phyloP scores from a whole-genome alignment of 2,797 vertebrate genomes.

The Catostomus latipinnis region DNA sequence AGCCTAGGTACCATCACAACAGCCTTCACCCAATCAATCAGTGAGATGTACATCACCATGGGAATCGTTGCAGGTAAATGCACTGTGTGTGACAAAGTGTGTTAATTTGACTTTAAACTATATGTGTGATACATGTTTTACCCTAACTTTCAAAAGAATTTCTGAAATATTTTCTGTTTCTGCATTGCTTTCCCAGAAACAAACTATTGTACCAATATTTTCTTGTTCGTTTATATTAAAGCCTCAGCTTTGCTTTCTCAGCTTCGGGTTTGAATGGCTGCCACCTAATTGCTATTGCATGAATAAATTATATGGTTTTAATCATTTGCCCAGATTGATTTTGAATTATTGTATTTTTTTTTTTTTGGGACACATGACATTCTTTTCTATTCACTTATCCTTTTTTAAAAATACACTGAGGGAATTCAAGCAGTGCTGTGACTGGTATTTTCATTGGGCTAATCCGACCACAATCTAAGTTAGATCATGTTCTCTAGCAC shows the following conservation, averaged over 20 bases:
- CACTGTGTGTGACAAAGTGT: background rate
- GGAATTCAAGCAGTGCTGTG: constrained; percentile 68
- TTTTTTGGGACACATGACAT: background rate
- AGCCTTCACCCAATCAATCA: constrained; percentile 82
- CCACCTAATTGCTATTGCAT: background rate
- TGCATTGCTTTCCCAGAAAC: no score
- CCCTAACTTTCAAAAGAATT: background rate
- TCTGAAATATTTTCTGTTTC: no score
- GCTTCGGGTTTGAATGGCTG: no score
- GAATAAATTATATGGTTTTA: background rate
- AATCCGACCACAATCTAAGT: no score
- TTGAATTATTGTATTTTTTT: background rate
- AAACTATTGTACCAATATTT: no score
- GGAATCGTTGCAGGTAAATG: constrained; percentile 86
- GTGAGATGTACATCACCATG: constrained; percentile 88
- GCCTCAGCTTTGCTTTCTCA: no score
- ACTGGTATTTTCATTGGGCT: background rate
- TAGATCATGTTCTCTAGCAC: no score
- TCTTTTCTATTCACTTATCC: background rate
- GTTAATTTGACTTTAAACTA: background rate
- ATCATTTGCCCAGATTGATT: background rate
- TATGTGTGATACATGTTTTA: background rate
- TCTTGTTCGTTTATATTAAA: no score
- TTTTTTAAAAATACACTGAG: constrained; percentile 47
- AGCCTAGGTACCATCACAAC: constrained; percentile 84